Conservation (phyloP, 2,797 vertebrate species). For the Margarornis squamiger region DNA sequence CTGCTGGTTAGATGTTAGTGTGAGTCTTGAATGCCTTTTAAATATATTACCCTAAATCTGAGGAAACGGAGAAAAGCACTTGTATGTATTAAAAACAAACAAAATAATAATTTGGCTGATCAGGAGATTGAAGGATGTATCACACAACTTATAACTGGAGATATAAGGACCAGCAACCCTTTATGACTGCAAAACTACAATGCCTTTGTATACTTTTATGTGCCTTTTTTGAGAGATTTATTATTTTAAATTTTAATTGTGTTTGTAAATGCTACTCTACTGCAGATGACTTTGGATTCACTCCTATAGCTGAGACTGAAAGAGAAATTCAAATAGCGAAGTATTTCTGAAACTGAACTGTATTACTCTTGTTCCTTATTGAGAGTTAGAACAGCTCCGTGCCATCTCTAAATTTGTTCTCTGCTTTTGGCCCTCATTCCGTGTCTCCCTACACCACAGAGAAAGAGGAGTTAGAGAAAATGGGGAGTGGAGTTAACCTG, state of each 20-base stretch:
- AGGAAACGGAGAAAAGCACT: not conserved
- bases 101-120: not conserved
- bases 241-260: not conserved
- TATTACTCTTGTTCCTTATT: not conserved
- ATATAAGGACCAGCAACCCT: not conserved
- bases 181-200: not conserved
- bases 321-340: not conserved
- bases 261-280: not conserved
- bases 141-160: not conserved
- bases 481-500: not conserved
- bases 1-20: constrained; percentile 9
- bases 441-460: not conserved
- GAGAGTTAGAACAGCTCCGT: not conserved
- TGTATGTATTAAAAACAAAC: not conserved
- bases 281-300: not conserved
- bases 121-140: not conserved
- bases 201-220: not conserved
- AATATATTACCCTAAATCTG: constrained; percentile 1
- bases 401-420: not conserved
- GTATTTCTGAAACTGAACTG: not conserved
- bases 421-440: not conserved
- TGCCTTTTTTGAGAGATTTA: not conserved
- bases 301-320: not conserved
- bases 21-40: constrained; percentile 5
- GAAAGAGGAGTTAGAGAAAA: not conserved